Evolutionary conservation across 2,888 invertebrate genomes (phyloP).

Genomic region (Trisateles emortualis): DNA sequence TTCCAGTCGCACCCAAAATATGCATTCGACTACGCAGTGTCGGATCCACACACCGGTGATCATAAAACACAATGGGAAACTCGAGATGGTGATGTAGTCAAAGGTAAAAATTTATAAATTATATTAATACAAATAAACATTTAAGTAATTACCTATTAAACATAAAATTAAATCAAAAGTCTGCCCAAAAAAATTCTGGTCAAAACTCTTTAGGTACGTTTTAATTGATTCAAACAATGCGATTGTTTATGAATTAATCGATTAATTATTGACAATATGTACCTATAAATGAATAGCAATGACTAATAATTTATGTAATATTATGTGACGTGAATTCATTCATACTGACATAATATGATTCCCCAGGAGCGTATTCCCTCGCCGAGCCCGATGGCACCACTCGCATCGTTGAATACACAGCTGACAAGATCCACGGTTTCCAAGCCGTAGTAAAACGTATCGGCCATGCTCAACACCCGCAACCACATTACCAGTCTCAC

Average conservation of each 20-base stretch:
- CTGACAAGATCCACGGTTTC: slow-evolving; percentile 82
- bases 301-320: neutral
- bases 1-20: slow-evolving; percentile 87
- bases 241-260: too few relatives aligned
- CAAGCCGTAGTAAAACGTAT: slow-evolving; percentile 84
- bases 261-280: too few relatives aligned
- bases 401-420: slow-evolving; percentile 83
- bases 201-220: too few relatives aligned
- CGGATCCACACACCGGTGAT: slow-evolving; percentile 88
- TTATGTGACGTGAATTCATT: neutral
- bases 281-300: too few relatives aligned
- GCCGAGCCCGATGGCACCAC: slow-evolving; percentile 84
- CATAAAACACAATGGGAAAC: slow-evolving; percentile 88
- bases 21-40: slow-evolving; percentile 88
- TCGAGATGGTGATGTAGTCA: slow-evolving; percentile 88
- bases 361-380: slow-evolving; percentile 80
- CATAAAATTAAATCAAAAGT: too few relatives aligned
- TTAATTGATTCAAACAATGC: too few relatives aligned
- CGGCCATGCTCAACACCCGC: slow-evolving; percentile 80
- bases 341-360: slow-evolving; percentile 14
- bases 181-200: too few relatives aligned
- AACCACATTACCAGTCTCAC: slow-evolving; percentile 67
- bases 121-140: neutral
- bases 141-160: too few relatives aligned
- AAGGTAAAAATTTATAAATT: slow-evolving; percentile 61